Conservation (phyloP, 2,113 vertebrate species). For the Hepsetus odoe region DNA sequence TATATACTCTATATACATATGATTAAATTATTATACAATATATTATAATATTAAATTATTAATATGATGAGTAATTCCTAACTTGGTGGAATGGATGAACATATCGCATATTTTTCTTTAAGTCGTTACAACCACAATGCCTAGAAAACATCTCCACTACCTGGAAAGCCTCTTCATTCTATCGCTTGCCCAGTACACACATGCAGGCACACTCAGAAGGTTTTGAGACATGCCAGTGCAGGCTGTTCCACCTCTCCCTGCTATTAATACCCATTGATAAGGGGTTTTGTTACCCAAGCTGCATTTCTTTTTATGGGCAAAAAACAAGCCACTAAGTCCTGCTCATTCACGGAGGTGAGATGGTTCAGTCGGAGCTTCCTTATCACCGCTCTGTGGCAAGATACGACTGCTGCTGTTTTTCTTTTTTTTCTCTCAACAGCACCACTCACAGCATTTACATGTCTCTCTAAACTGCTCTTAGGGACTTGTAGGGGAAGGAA, state of each 20-base stretch:
- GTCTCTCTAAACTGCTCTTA: neutral
- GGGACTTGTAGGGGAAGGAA: neutral
- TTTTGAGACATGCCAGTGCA: neutral
- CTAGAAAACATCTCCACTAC: too few species aligned
- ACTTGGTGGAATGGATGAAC: too few species aligned
- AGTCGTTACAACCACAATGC: too few species aligned
- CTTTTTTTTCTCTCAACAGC: slow-evolving; percentile 13
- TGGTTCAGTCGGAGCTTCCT: neutral
- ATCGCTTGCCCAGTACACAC: neutral
- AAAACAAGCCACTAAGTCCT: slow-evolving; percentile 15
- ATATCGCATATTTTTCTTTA: too few species aligned
- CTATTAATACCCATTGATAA: slow-evolving; percentile 61
- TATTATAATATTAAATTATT: too few species aligned
- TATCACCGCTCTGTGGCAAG: slow-evolving; percentile 24
- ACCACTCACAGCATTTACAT: slow-evolving; percentile 8
- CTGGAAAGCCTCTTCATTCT: too few species aligned
- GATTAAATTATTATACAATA: too few species aligned
- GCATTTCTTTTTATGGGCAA: slow-evolving; percentile 63
- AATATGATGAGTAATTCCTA: too few species aligned
- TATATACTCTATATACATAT: too few species aligned
- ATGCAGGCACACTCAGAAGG: neutral
- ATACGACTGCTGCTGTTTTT: slow-evolving; percentile 13
- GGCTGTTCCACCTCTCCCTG: slow-evolving; percentile 14
- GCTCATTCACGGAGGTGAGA: slow-evolving; percentile 25
- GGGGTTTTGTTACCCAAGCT: slow-evolving; percentile 28